Evolutionary conservation across 2,797 vertebrate genomes (phyloP).

Genomic region (Anas capensis): DNA sequence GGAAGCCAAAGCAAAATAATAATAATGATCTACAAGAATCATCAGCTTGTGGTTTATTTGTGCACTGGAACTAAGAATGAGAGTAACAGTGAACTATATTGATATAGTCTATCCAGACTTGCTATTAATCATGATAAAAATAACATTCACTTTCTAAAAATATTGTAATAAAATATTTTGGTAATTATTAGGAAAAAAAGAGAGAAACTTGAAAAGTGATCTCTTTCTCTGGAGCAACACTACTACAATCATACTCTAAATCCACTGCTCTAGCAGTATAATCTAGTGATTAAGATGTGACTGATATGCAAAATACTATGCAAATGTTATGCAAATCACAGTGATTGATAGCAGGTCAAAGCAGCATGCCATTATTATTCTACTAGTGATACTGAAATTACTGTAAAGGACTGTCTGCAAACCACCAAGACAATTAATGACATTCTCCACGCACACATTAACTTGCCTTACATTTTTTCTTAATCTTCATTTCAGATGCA

Average conservation of each 20-base stretch:
- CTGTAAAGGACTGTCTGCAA: slow-evolving; percentile 25
- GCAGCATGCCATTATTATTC: slow-evolving; percentile 9
- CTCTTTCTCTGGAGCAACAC: not conserved
- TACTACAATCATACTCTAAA: not conserved
- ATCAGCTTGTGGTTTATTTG: not conserved
- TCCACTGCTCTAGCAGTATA: not conserved
- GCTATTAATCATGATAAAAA: not conserved
- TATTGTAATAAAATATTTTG: not conserved
- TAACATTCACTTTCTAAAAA: not conserved
- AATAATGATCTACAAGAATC: not conserved
- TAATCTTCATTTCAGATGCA: slow-evolving; percentile 26
- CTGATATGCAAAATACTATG: not conserved
- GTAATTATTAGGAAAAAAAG: not conserved
- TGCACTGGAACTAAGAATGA: not conserved
- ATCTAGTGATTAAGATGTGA: not conserved
- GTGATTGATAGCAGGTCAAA: slow-evolving; percentile 44
- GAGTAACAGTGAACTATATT: not conserved
- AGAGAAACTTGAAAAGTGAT: not conserved
- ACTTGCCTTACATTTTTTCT: not conserved
- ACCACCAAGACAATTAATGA: slow-evolving; percentile 30
- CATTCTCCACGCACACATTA: not conserved
- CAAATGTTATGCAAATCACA: not conserved
- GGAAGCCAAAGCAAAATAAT: not conserved
- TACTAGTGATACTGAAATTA: slow-evolving; percentile 10
- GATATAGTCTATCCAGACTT: not conserved